Evolutionary conservation across 2,888 invertebrate species (phyloP).

Genomic region (Agrilus biguttatus): DNA sequence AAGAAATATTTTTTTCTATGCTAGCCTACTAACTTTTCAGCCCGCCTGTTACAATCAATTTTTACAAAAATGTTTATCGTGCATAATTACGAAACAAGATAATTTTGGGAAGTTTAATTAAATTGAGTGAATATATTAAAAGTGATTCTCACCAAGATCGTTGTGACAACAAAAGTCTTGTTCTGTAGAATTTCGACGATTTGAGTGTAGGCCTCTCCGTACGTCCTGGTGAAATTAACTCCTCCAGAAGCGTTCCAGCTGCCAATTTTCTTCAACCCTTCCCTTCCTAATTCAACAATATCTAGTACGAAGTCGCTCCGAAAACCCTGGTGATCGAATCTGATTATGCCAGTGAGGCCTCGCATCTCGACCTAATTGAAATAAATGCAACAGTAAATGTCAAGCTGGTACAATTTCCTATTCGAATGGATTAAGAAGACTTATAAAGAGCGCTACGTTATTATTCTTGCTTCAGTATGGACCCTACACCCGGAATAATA

Average conservation of each 20-base stretch:
- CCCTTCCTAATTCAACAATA: constrained; percentile 76
- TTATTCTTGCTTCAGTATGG: no score
- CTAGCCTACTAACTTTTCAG: no score
- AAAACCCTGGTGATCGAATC: constrained; percentile 89
- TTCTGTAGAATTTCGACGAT: constrained; percentile 84
- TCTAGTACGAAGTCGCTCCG: constrained; percentile 83
- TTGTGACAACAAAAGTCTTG: constrained; percentile 81
- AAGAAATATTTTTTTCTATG: no score
- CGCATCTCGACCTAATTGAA: constrained; percentile 67
- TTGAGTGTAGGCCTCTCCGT: constrained; percentile 72
- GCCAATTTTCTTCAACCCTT: constrained; percentile 72
- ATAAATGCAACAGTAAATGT: no score
- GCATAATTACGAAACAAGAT: no score
- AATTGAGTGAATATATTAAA: constrained; percentile 1
- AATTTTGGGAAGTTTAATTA: no score
- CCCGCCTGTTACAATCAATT: no score
- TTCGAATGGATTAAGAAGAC: no score
- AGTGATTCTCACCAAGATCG: constrained; percentile 62
- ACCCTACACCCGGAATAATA: no score
- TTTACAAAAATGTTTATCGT: no score
- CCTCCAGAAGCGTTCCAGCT: constrained; percentile 81
- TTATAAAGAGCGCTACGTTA: no score
- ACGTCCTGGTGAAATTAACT: constrained; percentile 75
- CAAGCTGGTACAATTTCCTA: no score
- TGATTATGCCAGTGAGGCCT: constrained; percentile 84